Evolutionary conservation across 2,797 vertebrate genomes (phyloP).

Genomic region (Yasuhikotakia modesta): DNA sequence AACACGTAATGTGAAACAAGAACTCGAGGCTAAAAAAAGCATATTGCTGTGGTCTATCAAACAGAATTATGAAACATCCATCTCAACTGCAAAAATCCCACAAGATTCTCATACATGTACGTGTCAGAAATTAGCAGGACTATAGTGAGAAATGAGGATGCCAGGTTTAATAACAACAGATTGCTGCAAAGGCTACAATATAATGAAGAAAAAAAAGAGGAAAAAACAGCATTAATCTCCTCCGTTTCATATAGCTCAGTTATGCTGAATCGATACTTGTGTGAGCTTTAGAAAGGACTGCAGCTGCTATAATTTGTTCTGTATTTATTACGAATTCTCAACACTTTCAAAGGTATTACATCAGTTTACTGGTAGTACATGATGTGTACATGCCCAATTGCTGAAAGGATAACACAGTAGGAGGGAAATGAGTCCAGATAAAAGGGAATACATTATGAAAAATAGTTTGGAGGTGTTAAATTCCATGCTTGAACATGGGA

Average conservation of each 20-base stretch:
- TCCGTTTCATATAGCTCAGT: slow-evolving; percentile 58
- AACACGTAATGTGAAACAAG: not conserved
- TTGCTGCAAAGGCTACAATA: slow-evolving; percentile 22
- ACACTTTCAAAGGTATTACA: slow-evolving; percentile 66
- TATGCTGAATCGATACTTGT: slow-evolving; percentile 61
- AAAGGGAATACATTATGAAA: slow-evolving; percentile 31
- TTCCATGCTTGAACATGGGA: slow-evolving; percentile 1
- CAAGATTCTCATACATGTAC: not conserved
- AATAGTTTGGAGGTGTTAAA: not conserved
- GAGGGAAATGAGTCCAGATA: slow-evolving; percentile 1
- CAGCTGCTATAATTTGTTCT: slow-evolving; percentile 58
- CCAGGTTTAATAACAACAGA: slow-evolving; percentile 56
- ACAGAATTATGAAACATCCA: slow-evolving; percentile 32
- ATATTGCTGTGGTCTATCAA: not conserved
- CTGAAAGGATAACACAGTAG: not conserved
- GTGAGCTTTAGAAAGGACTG: slow-evolving; percentile 59
- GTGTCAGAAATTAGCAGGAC: not conserved
- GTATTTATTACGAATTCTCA: slow-evolving; percentile 57
- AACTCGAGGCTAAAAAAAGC: not conserved
- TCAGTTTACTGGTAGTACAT: slow-evolving; percentile 27
- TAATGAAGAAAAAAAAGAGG: not conserved
- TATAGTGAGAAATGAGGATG: slow-evolving; percentile 40
- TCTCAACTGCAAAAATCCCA: slow-evolving; percentile 14
- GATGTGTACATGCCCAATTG: slow-evolving; percentile 38
- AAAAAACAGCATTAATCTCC: slow-evolving; percentile 38